Base-by-base conservation (phyloP, 1,140 invertebrate genomes). In the Aphis craccivora region DNA sequence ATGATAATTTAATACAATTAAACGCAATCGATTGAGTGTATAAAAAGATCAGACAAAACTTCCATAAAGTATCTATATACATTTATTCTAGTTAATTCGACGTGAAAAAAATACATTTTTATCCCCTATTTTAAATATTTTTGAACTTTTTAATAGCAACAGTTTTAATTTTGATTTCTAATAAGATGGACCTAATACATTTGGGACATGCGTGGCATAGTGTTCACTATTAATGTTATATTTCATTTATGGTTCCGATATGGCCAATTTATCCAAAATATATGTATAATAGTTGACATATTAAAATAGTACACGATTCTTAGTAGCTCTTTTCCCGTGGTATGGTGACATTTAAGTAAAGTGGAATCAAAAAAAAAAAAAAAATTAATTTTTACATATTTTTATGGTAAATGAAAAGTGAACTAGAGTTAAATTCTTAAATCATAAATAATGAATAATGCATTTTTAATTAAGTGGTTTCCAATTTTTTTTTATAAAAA, bases 1-100 rank as follows among this genome's bases (percentile, higher is more conserved):
- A 88, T 51, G n/a, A 88, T 88, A 88, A 88, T 88, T 88, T 51
- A 51, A 88, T 45, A 45, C 23, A 86, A 48, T 48, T n/a, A 51
- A 88, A 88, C 45, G 45, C 84, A 87, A 48, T 51, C n/a, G 86
- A 35, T 88, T 18, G 43, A 18, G n/a, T 9, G n/a, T 51, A n/a
- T 9, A 35, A 11, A 48, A 51, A 35, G n/a, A 30, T 45, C 6
- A 22, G 18, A 51, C 1, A 18, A 88, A 20, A 51, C 6, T 35
- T 88, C 45, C 35, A 88, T 51, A 51, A n/a, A n/a, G n/a, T 48
- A 51, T 2, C 6, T 9, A 35, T 22, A 20, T 51, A 48, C 18
- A 88, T 35, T 35, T 51, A 35, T 51, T 88, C 51, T n/a, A 88
- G 51, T 88, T 35, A 35, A 83, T 40, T 40, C 81, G 37, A 22